Evolutionary conservation across 1,140 invertebrate species (phyloP), one percentile per base, ranked within the genome.

Genomic region (Plectrocnemia conspersa): DNA sequence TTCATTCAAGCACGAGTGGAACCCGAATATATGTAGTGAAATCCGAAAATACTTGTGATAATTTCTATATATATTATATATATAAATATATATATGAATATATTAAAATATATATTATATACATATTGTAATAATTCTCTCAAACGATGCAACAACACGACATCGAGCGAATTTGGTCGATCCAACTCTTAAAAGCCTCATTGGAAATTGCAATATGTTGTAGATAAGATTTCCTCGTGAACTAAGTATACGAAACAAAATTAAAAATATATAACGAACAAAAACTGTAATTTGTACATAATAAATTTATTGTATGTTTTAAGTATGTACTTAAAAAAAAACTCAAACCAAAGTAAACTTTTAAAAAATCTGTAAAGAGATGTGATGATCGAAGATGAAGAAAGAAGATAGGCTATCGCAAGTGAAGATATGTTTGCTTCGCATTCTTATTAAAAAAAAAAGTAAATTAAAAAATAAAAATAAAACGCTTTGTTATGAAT

Each of bases 321-420:
- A 55, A 61, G 54, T 45, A 57, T 61, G 59, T 61, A 61, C 56
- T 57, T 61, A 48, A 50, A 45, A 45, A 27, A 16, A 45, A 54
- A 57, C n/a, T 47, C 49, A 61, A 57, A 61, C 59, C 59, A 61
- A 61, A 61, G 59, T 57, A 61, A 54, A 54, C 52, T 46, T n/a
- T n/a, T n/a, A 57, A 44, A 36, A 33, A 49, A 57, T 61, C 58
- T 61, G 52, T 57, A 58, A 58, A 57, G 35, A n/a, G n/a, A n/a
- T n/a, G n/a, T n/a, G n/a, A 44, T 45, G 47, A 38, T 13, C 19
- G 19, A 23, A 15, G 47, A 38, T 33, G 19, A 15, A 23, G 40
- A 18, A 25, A 45, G 19, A 35, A 54, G 48, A 48, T 52, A 48
- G 22, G 58, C 58, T 56, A 56, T 54, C 38, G 58, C 58, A 56